Conservation (phyloP, 2,113 vertebrate genomes). For the Morone chrysops region DNA sequence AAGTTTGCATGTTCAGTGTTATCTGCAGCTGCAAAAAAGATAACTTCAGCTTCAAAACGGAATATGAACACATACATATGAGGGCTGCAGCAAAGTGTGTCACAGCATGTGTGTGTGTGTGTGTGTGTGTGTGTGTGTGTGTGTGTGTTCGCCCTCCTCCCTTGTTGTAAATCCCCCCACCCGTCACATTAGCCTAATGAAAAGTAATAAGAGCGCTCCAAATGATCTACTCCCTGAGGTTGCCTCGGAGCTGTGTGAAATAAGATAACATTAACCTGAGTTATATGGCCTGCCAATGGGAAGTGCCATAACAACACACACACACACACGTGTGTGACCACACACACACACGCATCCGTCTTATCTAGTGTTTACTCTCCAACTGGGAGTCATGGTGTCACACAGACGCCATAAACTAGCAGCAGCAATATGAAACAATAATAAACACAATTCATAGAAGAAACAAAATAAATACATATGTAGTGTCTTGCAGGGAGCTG, state of each 20-base stretch:
- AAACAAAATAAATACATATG: constrained; percentile 49
- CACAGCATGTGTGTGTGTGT: constrained; percentile 4
- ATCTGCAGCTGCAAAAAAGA: constrained; percentile 27
- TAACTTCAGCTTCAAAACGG: constrained; percentile 8
- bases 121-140: constrained; percentile 37
- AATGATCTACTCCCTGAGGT: constrained; percentile 76
- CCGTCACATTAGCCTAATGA: constrained; percentile 82
- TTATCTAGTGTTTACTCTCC: constrained; percentile 62
- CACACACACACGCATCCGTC: constrained; percentile 51
- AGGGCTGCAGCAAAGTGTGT: constrained; percentile 34
- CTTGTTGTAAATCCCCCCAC: constrained; percentile 63
- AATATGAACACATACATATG: constrained; percentile 5
- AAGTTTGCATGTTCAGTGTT: constrained; percentile 15
- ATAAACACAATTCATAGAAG: constrained; percentile 61
- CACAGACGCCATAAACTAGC: constrained; percentile 61
- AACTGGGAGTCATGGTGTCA: constrained; percentile 61
- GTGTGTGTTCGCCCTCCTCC: constrained; percentile 2
- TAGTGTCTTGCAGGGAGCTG: constrained; percentile 2
- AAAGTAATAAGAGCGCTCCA: constrained; percentile 78
- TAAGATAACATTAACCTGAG: constrained; percentile 82
- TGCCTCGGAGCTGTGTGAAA: constrained; percentile 71
- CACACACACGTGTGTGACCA: constrained; percentile 9
- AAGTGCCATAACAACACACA: constrained; percentile 64
- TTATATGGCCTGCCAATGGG: constrained; percentile 74
- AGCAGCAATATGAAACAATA: constrained; percentile 63